Percentiles rank a stretch among this genome's conserved stretches.
These are phyloP conservation scores for Drosophila arawakana DNA, from an alignment of 1,140 invertebrate species.

Conservation along the genomic window DNA sequence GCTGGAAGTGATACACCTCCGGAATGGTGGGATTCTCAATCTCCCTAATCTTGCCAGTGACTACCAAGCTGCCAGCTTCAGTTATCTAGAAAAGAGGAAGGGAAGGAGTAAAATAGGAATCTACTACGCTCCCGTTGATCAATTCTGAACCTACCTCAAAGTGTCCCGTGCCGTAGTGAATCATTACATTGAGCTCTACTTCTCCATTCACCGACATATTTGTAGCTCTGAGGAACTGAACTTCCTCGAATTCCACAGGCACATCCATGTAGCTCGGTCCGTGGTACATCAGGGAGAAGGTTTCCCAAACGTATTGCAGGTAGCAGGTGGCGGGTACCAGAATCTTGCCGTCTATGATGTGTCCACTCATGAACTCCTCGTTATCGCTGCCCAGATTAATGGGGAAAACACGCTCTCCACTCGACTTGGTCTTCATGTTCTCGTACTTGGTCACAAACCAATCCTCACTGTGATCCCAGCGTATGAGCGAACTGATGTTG, in stretches of 20 bases:
- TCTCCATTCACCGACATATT: slow-evolving; percentile 89
- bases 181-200: slow-evolving; percentile 91
- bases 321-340: slow-evolving; percentile 96
- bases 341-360: slow-evolving; percentile 95
- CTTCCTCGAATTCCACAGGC: slow-evolving; percentile 94
- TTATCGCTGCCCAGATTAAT: slow-evolving; percentile 88
- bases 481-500: slow-evolving; percentile 90
- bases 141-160: slow-evolving; percentile 87
- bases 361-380: slow-evolving; percentile 91
- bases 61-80: slow-evolving; percentile 91
- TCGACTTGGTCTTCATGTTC: slow-evolving; percentile 79
- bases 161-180: slow-evolving; percentile 92
- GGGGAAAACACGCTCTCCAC: slow-evolving; percentile 87
- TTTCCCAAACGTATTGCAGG: slow-evolving; percentile 94
- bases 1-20: slow-evolving; percentile 84
- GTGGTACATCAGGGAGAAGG: slow-evolving; percentile 90
- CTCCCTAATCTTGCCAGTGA: slow-evolving; percentile 89
- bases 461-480: slow-evolving; percentile 96
- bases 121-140: not conserved
- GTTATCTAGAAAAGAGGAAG: slow-evolving; percentile 86
- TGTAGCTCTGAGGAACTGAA: slow-evolving; percentile 93
- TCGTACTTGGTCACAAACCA: slow-evolving; percentile 86
- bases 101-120: not conserved
- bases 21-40: slow-evolving; percentile 85
- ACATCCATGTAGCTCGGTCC: slow-evolving; percentile 89